Base-by-base conservation (phyloP, 1,140 invertebrate genomes). In the Cherax destructor region DNA sequence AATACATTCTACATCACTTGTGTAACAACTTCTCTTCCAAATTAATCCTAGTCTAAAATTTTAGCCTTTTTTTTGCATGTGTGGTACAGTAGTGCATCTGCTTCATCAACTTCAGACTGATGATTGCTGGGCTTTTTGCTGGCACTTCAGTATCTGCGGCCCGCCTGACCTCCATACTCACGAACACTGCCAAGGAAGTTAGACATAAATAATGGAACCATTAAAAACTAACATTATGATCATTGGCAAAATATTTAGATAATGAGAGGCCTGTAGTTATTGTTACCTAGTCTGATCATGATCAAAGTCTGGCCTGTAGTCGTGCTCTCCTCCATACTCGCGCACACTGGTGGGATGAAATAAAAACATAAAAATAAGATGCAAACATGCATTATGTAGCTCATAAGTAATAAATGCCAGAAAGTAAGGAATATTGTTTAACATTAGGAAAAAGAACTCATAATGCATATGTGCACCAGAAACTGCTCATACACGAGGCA, bases 91-190 rank as follows among this genome's bases (percentile, higher is more conserved):
- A 83, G 52, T 83, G 85, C 61, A 56, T 86, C 85, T 86, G 77
- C 85, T 86, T 86, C 76, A 86, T 86, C 85, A 88, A 88, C 50
- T 65, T 88, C 79, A 88, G 87, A 88, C 83, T 85, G 74, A 88
- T 74, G 87, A 91, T 85, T 74, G 81, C 76, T 85, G 88, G 83
- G 79, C 81, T 76, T 78, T 7, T 52, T 76, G 52, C 41, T 30
- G 88, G 47, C 61, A 50, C 74, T 56, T 91, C 83, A 91, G 76
- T 85, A 91, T 85, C 88, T 91, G 81, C 81, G 88, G 74, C 88
- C 88, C 49, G 81, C 30, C 59, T 74, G 87, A 83, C 88, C 88
- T 65, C 88, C 88, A 30, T 77, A 91, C 72, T 91, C 88, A 21
- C 88, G 78, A 30, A 88, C 86, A 61, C 86, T 88, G 86, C 47